Base-by-base conservation (phyloP, 1,140 invertebrate species). In the Bradynema listronoti region DNA sequence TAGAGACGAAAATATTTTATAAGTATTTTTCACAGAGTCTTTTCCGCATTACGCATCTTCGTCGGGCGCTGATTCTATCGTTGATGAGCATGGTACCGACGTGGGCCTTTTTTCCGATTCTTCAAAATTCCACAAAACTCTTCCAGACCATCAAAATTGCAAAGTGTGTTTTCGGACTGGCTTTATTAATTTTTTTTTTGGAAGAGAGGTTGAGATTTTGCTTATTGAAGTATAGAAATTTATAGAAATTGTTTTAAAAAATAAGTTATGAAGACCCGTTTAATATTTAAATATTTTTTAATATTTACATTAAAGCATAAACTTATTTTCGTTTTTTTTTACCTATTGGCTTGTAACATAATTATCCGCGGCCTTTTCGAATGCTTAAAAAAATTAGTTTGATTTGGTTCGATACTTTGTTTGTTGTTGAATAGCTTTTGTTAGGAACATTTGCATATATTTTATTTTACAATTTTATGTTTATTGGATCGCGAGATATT, bases 81-180 rank as follows among this genome's bases (percentile, higher is more conserved):
- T 49, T 75, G 25, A 49, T 63, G 16, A 63, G 66, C 7, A 39
- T 76, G 9, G 30, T 65, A 16, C 59, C 67, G 0, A 63, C 57
- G 24, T 60, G 77, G 34, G 69, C 72, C 4, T 73, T 78, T 54
- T 73, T 78, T 50, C 75, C 72, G 0, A 78, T 73, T 27, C 68
- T 73, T 11, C 75, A 78, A 52, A 59, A 27, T 41, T 72, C 66
- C 11, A 73, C 72, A 24, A 46, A 54, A 36, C 61, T 73, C 52
- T 64, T 78, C n/a, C 41, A 36, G n/a, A 36, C 39, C 5, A 47
- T 77, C 29, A 41, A 56, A 2, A 54, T 72, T 24, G 41, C 53
- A n/a, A 41, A 19, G 67, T 69, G 49, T 67, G 55, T 55, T 36
- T 66, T 47, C n/a, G n/a, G n/a, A 50, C 27, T 29, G 29, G 16